Percentiles rank a stretch among this genome's conserved stretches.
phyloP scores from a whole-genome alignment of 2,113 vertebrate genomes.

The Callaeas wilsoni region DNA sequence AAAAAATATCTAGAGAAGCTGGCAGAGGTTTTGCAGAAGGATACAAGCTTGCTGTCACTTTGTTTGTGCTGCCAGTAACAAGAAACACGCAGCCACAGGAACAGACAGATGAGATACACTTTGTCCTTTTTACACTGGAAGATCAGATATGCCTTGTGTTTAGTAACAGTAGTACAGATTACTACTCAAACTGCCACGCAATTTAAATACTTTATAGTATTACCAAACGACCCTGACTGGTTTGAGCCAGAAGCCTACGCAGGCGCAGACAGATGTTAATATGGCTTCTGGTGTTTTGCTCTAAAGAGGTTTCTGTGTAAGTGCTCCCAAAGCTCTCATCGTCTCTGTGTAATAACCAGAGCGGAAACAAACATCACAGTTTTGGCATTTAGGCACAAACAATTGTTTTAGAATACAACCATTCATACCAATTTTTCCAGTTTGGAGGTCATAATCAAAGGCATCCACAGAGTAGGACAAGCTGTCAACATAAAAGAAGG shows the following conservation, averaged over 20 bases:
- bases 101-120: background rate
- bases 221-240: background rate
- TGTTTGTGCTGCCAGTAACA: background rate
- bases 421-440: constrained; percentile 79
- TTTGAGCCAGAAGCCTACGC: background rate
- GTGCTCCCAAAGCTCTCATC: background rate
- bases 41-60: background rate
- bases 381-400: background rate
- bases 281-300: background rate
- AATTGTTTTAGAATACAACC: background rate
- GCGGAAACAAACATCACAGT: background rate
- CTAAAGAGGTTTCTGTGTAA: background rate
- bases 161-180: background rate
- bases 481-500: constrained; percentile 93
- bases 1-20: background rate
- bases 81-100: background rate
- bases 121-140: background rate
- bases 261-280: background rate
- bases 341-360: background rate
- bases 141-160: background rate
- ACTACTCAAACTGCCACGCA: background rate
- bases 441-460: constrained; percentile 85
- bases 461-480: constrained; percentile 84
- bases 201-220: background rate
- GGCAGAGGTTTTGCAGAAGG: background rate